Conservation (phyloP, 2,888 invertebrate genomes). For the Sericinus montela region DNA sequence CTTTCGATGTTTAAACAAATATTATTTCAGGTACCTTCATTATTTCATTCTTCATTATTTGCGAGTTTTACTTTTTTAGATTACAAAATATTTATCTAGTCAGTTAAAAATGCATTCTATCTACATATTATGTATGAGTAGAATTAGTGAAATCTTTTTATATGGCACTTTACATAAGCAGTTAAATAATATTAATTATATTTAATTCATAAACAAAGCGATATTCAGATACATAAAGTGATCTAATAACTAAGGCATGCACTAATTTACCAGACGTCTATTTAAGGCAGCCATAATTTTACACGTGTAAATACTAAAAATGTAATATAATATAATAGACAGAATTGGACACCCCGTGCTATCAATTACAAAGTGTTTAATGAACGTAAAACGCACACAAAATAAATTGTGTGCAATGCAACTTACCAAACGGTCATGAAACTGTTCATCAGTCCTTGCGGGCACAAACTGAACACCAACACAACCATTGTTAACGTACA, state of each 20-base stretch:
- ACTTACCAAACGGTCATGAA: slow-evolving; percentile 94
- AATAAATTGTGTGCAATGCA: slow-evolving; percentile 42
- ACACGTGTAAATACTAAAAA: slow-evolving; percentile 8
- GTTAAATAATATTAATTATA: too few relatives aligned
- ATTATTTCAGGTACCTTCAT: too few relatives aligned
- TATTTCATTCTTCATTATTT: too few relatives aligned
- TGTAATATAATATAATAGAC: neutral
- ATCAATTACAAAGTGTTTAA: slow-evolving; percentile 22
- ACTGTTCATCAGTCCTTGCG: slow-evolving; percentile 93
- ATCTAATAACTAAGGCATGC: slow-evolving; percentile 1
- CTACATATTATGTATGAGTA: too few relatives aligned
- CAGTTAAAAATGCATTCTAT: too few relatives aligned
- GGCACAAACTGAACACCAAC: slow-evolving; percentile 88
- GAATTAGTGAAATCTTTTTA: too few relatives aligned
- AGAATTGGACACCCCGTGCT: slow-evolving; percentile 24
- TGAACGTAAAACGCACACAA: slow-evolving; percentile 27
- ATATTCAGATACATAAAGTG: neutral
- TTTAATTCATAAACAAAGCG: neutral
- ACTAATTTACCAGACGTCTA: neutral
- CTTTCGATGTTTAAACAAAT: too few relatives aligned
- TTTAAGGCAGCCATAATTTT: neutral
- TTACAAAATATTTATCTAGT: too few relatives aligned
- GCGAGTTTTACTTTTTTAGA: too few relatives aligned
- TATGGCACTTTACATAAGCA: too few relatives aligned
- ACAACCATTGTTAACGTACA: slow-evolving; percentile 71